Conservation (phyloP, 1,140 invertebrate species). For the Drosophila lacteicornis region DNA sequence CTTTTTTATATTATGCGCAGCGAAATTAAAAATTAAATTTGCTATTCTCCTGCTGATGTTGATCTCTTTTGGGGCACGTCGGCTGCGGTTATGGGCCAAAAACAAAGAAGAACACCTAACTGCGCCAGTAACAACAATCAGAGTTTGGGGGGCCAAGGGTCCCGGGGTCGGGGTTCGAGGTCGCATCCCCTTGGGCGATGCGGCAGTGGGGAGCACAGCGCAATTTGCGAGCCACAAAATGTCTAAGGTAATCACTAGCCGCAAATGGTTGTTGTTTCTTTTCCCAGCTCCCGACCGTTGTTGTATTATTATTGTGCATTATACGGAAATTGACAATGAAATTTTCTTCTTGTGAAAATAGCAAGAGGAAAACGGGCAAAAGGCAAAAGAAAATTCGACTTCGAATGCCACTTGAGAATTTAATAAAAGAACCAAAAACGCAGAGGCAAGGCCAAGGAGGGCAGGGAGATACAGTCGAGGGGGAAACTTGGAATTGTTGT, state of each 20-base stretch:
- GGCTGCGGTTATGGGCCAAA: conserved; percentile 25
- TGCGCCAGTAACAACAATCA: conserved; percentile 41
- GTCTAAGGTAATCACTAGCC: conserved; percentile 80
- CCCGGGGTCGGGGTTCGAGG: neutral
- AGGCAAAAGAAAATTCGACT: conserved; percentile 60
- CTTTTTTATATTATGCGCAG: conserved; percentile 71
- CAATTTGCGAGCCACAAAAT: conserved; percentile 80
- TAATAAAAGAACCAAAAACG: conserved; percentile 68
- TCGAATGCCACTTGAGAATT: conserved; percentile 80
- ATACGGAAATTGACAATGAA: conserved; percentile 82
- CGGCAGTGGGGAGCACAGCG: conserved; percentile 49
- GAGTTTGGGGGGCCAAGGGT: conserved; percentile 8
- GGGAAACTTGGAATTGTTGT: conserved; percentile 69
- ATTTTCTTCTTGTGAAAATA: conserved; percentile 66
- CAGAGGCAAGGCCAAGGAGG: conserved; percentile 2
- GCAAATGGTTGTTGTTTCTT: conserved; percentile 75
- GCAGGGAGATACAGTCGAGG: conserved; percentile 24
- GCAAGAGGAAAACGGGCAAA: conserved; percentile 44
- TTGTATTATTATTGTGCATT: conserved; percentile 79
- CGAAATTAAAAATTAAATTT: conserved; percentile 80
- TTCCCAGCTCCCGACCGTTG: conserved; percentile 20
- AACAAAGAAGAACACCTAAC: conserved; percentile 30
- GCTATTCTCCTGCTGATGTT: conserved; percentile 50
- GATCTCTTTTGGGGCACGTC: conserved; percentile 55
- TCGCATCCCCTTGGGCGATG: conserved; percentile 68